Evolutionary conservation across 2,888 invertebrate genomes (phyloP), one percentile per base, ranked within the genome.

Genomic region (Polia nebulosa): DNA sequence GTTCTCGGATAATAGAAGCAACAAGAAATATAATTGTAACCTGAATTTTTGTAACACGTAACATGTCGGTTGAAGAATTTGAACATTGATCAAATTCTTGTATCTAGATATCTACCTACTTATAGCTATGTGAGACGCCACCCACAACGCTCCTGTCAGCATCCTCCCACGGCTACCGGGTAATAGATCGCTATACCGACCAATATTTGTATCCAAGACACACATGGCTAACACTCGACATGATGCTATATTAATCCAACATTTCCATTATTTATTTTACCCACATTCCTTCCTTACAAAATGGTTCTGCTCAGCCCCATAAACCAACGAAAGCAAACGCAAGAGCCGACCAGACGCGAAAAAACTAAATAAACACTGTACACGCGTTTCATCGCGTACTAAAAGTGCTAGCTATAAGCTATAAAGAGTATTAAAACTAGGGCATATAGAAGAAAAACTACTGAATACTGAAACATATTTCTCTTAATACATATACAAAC

Each of bases 401-500:
- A 85, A 88, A 87, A 84, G 69, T 75, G 71, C 76, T 77, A 57
- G 66, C 56, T 72, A 72, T 80, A 81, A 67, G 79, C 79, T 81
- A 80, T 85, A 84, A 83, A 81, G 78, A 78, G 74, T 71, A 72
- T 77, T 80, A 85, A 87, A 91, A 85, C 80, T 89, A 85, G 89
- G 86, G 77, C 88, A 85, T 85, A 83, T 71, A 79, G 64, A 49
- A 56, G 45, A 67, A 75, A 73, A 76, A 80, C 56, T 78, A 78
- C 76, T 72, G 72, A 78, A 84, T 78, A 78, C 76, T 72, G 72
- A 78, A 84, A 87, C 84, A 90, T 88, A 85, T 87, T 87, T 89
- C 87, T 87, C 80, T 87, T 85, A 87, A 89, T 87, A 86, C 87
- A 87, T 87, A 88, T 78, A 89, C 88, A 93, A 92, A 91, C 91